Evolutionary conservation across 2,797 vertebrate species (phyloP), one percentile per base, ranked within the genome.

Genomic region (Phoxinus dragarum): DNA sequence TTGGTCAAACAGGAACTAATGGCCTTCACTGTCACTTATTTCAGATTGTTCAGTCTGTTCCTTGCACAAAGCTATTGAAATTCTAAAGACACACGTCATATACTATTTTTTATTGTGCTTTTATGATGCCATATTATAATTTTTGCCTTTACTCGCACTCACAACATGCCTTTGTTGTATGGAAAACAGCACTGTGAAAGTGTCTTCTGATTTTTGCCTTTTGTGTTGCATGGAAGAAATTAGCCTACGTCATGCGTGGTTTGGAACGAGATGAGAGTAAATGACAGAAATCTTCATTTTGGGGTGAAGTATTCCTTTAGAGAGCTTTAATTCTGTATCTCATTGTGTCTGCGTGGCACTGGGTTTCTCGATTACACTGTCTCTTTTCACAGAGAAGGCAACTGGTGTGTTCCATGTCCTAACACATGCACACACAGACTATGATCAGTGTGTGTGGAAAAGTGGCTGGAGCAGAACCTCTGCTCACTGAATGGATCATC

Each of bases 401-500:
- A 66, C 64, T 80, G 80, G 61, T 74, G 47, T 75, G 49, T 42
- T 56, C 40, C 27, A 49, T 61, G 36, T 49, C 36, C 59, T 52
- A 82, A 61, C 56, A 64, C n/a, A 36, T 31, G 56, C 54, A 74
- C 12, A 56, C 69, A 49, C 34, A 52, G 66, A 56, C 80, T 71
- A 40, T 84, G 36, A 67, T 66, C n/a, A 9, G 11, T 42, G 36
- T 42, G 82, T 66, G 49, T 52, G 47, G 74, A n/a, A 11, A 80
- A 80, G 42, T 84, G 59, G 73, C 72, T 76, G 34, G 3, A 23
- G 14, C 82, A 52, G 19, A 78, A 71, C 27, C 66, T 47, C 49
- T 38, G 61, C 84, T 87, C 44, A 34, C 69, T 83, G 84, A 90
- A 86, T 79, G 84, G 71, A 72, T 67, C 80, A 81, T 84, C 76